These are phyloP conservation scores for Agelaius tricolor DNA, from an alignment of 2,113 vertebrate species.

Conservation along the genomic window DNA sequence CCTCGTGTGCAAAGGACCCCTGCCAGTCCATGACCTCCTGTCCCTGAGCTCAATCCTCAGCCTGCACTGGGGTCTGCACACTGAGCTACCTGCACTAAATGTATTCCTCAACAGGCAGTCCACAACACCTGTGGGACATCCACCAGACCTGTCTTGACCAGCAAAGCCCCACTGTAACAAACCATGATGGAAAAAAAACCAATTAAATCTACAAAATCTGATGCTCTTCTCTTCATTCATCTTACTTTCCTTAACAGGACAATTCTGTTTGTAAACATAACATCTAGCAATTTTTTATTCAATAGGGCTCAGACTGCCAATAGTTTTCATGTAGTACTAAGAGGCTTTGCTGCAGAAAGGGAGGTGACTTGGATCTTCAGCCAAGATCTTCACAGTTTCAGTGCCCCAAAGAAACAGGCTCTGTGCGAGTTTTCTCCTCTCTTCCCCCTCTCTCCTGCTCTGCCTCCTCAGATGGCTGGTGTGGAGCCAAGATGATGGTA, in stretches of 20 bases:
- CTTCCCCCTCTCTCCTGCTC: neutral
- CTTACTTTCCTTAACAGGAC: neutral
- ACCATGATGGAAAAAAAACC: neutral
- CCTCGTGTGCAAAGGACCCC: neutral
- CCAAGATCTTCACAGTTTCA: neutral
- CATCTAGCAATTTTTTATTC: neutral
- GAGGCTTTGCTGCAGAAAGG: neutral
- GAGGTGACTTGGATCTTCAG: neutral
- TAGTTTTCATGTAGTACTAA: neutral
- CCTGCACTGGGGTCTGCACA: neutral
- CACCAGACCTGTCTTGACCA: neutral
- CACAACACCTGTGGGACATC: neutral
- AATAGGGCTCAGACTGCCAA: neutral
- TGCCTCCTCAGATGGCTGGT: neutral
- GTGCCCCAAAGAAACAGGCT: neutral
- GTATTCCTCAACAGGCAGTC: neutral
- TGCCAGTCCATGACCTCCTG: neutral
- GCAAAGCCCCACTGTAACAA: neutral
- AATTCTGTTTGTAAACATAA: neutral
- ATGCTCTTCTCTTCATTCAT: neutral
- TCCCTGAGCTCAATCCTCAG: neutral
- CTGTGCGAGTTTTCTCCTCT: neutral
- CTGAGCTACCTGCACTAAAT: neutral
- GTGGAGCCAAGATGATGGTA: constrained; percentile 1
- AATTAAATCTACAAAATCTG: neutral